Base-by-base conservation (phyloP, 2,113 vertebrate species). In the Hemiprocne comata region DNA sequence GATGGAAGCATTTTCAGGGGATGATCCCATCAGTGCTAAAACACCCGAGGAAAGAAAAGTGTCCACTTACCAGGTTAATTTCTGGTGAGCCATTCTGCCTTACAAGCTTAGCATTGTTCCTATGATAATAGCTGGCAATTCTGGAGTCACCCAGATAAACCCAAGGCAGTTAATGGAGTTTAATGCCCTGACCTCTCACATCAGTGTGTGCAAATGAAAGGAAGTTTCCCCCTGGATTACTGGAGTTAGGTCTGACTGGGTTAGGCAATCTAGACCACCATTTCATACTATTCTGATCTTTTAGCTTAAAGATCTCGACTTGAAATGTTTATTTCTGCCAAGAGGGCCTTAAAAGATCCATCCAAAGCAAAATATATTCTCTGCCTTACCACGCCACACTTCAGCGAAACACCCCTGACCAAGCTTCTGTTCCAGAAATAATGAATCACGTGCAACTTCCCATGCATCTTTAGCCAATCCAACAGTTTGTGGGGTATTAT, bases 351-450 rank as follows among this genome's bases (percentile, higher is more conserved):
- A 96, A 97, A 93, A 97, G 93, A 97, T 94, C 86, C 85, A 95
- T 98, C 98, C 98, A 93, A 98, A 98, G 95, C 77, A 96, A 97
- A 98, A 97, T 81, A 97, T 93, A 94, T 98, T 96, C 96, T 97
- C 98, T 98, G 97, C 97, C 99, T 99, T 99, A 99, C 99, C 99
- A 98, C 98, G 99, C 98, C 99, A 99, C 95, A 99, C 99, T 97
- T 99, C 99, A 98, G 99, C 99, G 98, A 99, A 99, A 99, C 99
- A 99, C 97, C 99, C 99, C 91, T 99, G 99, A 97, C 99, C 99
- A 97, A 99, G 99, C 98, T 99, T 99, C 98, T 99, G 97, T 91
- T 99, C 98, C 98, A 99, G 97, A 97, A 91, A 97, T 97, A 99
- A 98, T 81, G 98, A 97, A 87, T 98, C 97, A 95, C 99, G 98